Evolutionary conservation across 2,113 vertebrate genomes (phyloP), one percentile per base, ranked within the genome.

Genomic region (Dipodomys ordii): DNA sequence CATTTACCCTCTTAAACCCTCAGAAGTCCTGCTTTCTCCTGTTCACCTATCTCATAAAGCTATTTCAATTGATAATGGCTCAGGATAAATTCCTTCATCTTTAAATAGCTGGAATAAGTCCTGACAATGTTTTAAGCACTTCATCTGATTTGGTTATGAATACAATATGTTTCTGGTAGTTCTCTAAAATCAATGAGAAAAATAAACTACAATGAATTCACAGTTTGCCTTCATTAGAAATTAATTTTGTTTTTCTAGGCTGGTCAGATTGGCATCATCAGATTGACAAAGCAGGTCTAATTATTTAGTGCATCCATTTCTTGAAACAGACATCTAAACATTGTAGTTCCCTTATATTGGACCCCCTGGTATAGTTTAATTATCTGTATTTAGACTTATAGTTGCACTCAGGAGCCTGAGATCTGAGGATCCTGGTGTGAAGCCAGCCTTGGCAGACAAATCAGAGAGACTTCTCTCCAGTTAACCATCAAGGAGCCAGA

Each of bases 181-280:
- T 32, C 65, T 82, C 35, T n/a, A 30, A 39, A 93, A 46, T 87
- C 60, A 83, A 1, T 27, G 60, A 27, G 16, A 90, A 92, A 71
- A 86, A 83, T 39, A 78, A 2, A 8, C 57, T 49, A 79, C 22
- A 2, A 19, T 32, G 62, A 94, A 32, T 64, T 25, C 57, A 23
- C 7, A 73, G 3, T 89, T 91, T 93, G 68, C 30, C 35, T 69
- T 12, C 60, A 46, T 69, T n/a, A 53, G 3, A 20, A n/a, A 19
- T n/a, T 32, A 6, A 10, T 27, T 79, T 60, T 84, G 18, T 53
- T 91, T 93, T 77, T 25, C 13, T 27, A 20, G 32, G 16, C 16
- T 46, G 74, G 32, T 19, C 20, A 20, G 15, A 27, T 60, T 22
- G 35, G 19, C 30, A 23, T 74, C 22, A 49, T 49, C 49, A 49